Conservation (phyloP, 92 coral and sea anemone species). For the Paramuricea clavata region DNA sequence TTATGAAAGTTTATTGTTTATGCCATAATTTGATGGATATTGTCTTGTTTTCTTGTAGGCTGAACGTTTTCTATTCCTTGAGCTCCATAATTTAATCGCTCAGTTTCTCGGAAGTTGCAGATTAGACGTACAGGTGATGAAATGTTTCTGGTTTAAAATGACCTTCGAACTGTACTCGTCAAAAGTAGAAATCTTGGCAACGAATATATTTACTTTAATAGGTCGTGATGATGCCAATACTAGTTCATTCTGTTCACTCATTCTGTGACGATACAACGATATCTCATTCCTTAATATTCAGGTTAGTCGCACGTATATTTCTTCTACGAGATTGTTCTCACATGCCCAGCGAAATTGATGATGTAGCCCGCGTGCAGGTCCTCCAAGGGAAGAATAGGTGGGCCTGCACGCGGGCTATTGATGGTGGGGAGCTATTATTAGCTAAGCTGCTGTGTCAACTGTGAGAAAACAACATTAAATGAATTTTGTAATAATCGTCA, state of each 20-base stretch:
- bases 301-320: no score
- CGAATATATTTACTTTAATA: constrained; percentile 26
- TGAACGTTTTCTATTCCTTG: constrained; percentile 23
- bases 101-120: constrained; percentile 50
- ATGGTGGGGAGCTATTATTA: no score
- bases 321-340: neutral
- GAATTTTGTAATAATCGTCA: no score
- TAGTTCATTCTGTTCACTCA: constrained; percentile 82
- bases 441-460: no score
- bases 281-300: constrained; percentile 82
- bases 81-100: constrained; percentile 1
- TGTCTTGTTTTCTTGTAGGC: neutral
- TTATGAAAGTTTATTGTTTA: neutral
- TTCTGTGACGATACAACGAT: constrained; percentile 85
- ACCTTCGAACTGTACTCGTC: neutral
- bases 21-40: neutral
- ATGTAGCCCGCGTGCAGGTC: no score
- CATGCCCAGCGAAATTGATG: neutral
- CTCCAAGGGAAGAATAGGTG: no score
- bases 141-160: neutral
- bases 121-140: constrained; percentile 58
- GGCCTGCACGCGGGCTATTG: no score
- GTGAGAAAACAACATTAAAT: no score
- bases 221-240: constrained; percentile 86
- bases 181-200: neutral